These are phyloP conservation scores for Panthera uncia DNA, from an alignment of 2,113 vertebrate genomes.

Conservation along the genomic window DNA sequence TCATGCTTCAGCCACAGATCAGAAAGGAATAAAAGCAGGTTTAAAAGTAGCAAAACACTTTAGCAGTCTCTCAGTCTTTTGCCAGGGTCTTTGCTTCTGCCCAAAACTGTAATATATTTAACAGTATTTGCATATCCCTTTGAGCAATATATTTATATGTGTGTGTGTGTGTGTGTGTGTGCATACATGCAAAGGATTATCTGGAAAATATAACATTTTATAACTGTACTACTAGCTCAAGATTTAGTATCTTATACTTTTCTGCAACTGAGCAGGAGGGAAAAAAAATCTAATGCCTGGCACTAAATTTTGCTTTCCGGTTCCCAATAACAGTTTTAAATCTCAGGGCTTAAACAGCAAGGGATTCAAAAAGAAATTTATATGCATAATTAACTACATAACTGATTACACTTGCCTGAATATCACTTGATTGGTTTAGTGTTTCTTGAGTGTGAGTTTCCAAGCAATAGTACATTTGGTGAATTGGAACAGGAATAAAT, in stretches of 20 bases:
- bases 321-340: conserved; percentile 62
- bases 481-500: conserved; percentile 43
- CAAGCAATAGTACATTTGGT: conserved; percentile 21
- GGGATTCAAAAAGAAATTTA: conserved; percentile 50
- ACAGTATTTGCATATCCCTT: neutral
- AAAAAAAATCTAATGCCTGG: neutral
- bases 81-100: neutral
- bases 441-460: conserved; percentile 17
- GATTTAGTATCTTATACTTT: conserved; percentile 40
- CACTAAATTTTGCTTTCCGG: conserved; percentile 41
- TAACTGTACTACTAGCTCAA: neutral
- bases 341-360: conserved; percentile 44
- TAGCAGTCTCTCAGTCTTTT: neutral
- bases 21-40: neutral
- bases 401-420: conserved; percentile 45
- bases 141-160: neutral
- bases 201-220: conserved; percentile 31
- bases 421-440: conserved; percentile 24
- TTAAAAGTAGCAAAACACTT: conserved; percentile 37
- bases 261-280: neutral
- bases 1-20: neutral
- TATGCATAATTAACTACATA: conserved; percentile 49
- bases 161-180: neutral
- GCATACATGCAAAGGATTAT: neutral
- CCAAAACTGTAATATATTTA: neutral